Evolutionary conservation across 2,888 invertebrate species (phyloP).

Genomic region (Apamea crenata): DNA sequence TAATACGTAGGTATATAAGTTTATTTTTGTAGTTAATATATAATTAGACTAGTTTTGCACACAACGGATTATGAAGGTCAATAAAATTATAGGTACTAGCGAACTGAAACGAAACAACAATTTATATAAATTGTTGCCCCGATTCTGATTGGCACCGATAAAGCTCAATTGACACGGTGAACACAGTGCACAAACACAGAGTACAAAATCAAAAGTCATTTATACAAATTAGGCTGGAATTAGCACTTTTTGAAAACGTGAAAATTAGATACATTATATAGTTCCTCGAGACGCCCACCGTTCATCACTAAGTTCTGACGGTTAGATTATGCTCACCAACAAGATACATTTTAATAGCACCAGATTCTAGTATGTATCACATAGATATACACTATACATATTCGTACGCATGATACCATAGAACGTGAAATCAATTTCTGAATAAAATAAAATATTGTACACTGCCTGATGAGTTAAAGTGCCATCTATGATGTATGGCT

Average conservation of each 20-base stretch:
- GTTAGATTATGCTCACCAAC: neutral
- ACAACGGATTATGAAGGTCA: neutral
- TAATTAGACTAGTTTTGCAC: neutral
- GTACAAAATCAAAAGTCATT: neutral
- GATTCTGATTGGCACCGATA: neutral
- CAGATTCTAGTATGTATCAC: neutral
- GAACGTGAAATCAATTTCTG: neutral
- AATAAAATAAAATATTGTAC: neutral
- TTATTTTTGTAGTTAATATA: neutral
- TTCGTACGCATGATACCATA: neutral
- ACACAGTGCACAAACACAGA: too few species aligned
- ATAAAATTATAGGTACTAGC: neutral
- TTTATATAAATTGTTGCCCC: neutral
- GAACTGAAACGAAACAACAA: too few species aligned
- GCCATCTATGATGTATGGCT: constrained; percentile 24
- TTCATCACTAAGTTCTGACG: too few species aligned
- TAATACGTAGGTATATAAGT: neutral
- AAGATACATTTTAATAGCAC: neutral
- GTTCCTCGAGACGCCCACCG: too few species aligned
- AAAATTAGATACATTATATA: too few species aligned
- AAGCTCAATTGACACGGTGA: neutral
- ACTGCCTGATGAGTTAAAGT: neutral
- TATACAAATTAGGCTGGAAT: neutral
- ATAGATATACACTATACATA: neutral
- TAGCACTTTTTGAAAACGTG: too few species aligned